Base-by-base conservation (phyloP, 1,140 invertebrate species). In the Homalodisca vitripennis region DNA sequence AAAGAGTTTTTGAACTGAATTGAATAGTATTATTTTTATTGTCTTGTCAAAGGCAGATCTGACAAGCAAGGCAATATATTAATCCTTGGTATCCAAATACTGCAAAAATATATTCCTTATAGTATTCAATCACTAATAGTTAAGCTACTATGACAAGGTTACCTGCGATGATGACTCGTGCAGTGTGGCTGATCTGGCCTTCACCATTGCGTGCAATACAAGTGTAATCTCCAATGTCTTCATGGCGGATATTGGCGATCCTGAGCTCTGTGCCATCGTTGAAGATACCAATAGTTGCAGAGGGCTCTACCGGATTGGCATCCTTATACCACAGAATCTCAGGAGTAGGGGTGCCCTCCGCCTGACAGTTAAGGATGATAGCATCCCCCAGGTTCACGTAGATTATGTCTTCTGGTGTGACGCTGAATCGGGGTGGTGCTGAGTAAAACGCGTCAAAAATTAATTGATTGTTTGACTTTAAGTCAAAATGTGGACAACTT, bases 351-450 rank as follows among this genome's bases (percentile, higher is more conserved):
- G 92, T 96, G 70, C 95, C 95, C 80, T 93, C 92, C 20, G 94
- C 95, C 82, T 96, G 92, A 83, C 95, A 98, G 82, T 94, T 95
- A 74, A 98, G 87, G 78, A 95, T 94, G 78, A 98, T 94, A 70
- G 92, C 92, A 83, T 97, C 94, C 71, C 95, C 94, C 81, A 96
- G 87, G 83, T 96, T 94, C 76, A 98, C 95, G 85, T 97, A 97
- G 78, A 95, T 94, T 79, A 97, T 89, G 79, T 97, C 92, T 80
- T 95, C 92, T 72, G 93, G 92, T 77, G 89, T 95, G 79, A 92
- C 89, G 80, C 89, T 92, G 83, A 98, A 97, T 78, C 91, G 88
- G 72, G 97, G 97, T 77, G 95, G 94, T 67, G 86, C 87, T 86
- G 74, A 22, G 77, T 78, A 48, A 66, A 67, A 71, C n/a, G n/a